Evolutionary conservation across 2,797 vertebrate genomes (phyloP), one percentile per base, ranked within the genome.

Genomic region (Delichon dasypus): DNA sequence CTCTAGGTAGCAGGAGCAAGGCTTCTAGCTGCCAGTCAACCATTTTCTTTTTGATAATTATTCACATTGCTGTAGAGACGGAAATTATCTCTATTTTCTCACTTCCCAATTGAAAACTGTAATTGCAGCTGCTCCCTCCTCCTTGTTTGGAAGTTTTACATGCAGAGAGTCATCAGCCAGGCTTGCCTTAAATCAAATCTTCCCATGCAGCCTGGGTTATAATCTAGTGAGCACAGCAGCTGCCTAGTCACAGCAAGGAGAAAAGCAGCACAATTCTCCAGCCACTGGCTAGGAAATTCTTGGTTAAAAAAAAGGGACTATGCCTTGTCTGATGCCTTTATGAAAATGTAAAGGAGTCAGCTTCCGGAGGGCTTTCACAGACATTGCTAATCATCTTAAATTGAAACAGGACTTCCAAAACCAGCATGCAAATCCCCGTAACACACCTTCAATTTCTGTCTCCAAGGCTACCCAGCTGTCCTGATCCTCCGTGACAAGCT

Each of bases 61-160:
- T 73, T 93, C 86, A 94, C 71, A 93, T 80, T 94, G 94, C 96
- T 91, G 94, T 90, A 94, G 95, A 92, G 95, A 96, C 4, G 45
- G 65, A 96, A 95, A 96, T 96, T 90, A 95, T 95, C 93, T 94
- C 90, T 95, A 91, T 97, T 96, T 96, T 96, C 93, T 95, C 92
- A 95, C 94, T 96, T 96, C 89, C 72, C 95, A 89, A 79, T 96
- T 90, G 90, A 96, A 96, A 96, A 92, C 77, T 87, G 79, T 96
- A 96, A 95, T 97, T 96, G 94, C 95, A 96, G 94, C 93, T 96
- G 94, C 84, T 93, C 94, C 88, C 86, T 95, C 92, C 93, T 95
- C 94, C 93, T 95, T 94, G 79, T 95, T 95, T 96, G 87, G 95
- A 96, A 96, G 92, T 93, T 96, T 94, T 96, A 76, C 71, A 94